Base-by-base conservation (phyloP, 2,888 invertebrate species). In the Oscheius sp. region DNA sequence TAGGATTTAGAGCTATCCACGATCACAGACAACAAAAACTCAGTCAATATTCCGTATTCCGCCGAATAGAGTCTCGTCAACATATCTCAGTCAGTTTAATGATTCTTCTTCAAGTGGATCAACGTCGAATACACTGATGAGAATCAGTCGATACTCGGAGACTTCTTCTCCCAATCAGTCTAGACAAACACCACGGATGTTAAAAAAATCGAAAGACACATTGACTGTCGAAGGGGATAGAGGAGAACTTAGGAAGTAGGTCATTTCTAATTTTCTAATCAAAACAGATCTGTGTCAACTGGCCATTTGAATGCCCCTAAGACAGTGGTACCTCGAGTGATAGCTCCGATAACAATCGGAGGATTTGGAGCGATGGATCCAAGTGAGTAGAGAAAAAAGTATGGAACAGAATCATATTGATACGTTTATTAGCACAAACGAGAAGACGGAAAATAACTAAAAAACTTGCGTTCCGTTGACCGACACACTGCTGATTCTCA, bases 161-260 rank as follows among this genome's bases (percentile, higher is more conserved):
- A 50, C 38, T 49, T 24, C 68, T 4, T 70, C 72, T 4, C 67
- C 67, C 26, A 75, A 72, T 51, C 73, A 72, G 38, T 71, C 73
- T 50, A 24, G 77, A 8, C 72, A 72, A 14, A 77, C 77, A 1
- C 77, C 77, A 14, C 26, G 77, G 30, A 77, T 73, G 70, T 33
- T 77, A 22, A 77, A 75, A 33, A 77, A 75, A 45, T 67, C 68
- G 30, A 57, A 73, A 17, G 77, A 75, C 36, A 26, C 47, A n/a
- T 30, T 66, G 26, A 28, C 54, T 4, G 65, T 67, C 20, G 67
- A 54, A 32, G 33, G 1, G 26, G 30, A 30, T 26, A 26, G 28
- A 8, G 50, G 41, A 41, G 12, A 22, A 33, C n/a, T n/a, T n/a
- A n/a, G n/a, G n/a, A 41, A 41, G 41, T 41, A 9, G 20, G 41